These are phyloP conservation scores for Tichodroma muraria DNA, from an alignment of 2,113 vertebrate species.

Conservation along the genomic window DNA sequence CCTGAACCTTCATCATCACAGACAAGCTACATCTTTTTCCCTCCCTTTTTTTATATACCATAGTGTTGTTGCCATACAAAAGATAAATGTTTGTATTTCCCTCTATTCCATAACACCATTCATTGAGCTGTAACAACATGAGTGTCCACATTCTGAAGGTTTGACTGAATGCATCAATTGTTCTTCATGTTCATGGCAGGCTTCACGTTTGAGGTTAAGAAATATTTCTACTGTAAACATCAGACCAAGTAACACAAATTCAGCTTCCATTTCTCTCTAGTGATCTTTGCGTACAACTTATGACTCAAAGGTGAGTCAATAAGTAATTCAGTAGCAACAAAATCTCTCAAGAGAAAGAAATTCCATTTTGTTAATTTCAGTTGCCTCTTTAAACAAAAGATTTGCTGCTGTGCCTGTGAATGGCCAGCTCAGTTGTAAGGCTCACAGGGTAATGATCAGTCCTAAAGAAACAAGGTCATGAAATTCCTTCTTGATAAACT, in stretches of 20 bases:
- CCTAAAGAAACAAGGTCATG: background rate
- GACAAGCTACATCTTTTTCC: background rate
- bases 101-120: background rate
- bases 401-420: background rate
- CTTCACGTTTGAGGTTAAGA: slow-evolving; percentile 11
- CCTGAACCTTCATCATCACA: background rate
- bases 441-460: background rate
- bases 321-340: background rate
- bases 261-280: slow-evolving; percentile 36
- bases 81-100: background rate
- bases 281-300: background rate
- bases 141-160: background rate
- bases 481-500: background rate
- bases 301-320: background rate
- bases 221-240: slow-evolving; percentile 50
- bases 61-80: background rate
- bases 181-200: background rate
- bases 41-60: background rate
- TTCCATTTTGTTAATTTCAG: background rate
- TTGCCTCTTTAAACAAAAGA: background rate
- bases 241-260: background rate
- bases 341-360: background rate
- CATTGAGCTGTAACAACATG: background rate
- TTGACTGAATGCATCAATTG: slow-evolving; percentile 30
- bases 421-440: background rate